phyloP scores from a whole-genome alignment of 2,888 invertebrate species.

The Melitaea athalia region DNA sequence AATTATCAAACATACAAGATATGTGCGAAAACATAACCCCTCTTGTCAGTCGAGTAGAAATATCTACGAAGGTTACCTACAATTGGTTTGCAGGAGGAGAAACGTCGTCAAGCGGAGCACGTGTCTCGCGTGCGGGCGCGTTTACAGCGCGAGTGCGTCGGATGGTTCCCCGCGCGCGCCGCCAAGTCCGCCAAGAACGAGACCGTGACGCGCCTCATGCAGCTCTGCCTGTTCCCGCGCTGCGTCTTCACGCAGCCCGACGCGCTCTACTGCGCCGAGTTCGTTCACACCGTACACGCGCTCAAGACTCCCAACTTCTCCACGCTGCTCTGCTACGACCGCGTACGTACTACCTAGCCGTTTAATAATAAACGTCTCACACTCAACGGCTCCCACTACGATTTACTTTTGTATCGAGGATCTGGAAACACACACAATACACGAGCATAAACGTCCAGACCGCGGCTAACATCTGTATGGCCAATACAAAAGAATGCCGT shows the following conservation, averaged over 20 bases:
- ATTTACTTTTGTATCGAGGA: too few relatives aligned
- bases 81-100: constrained; percentile 88
- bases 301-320: constrained; percentile 98
- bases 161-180: constrained; percentile 93
- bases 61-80: too few relatives aligned
- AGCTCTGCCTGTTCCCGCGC: constrained; percentile 97
- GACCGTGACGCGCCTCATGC: constrained; percentile 97
- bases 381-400: too few relatives aligned
- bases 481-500: too few relatives aligned
- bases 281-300: constrained; percentile 97
- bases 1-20: too few relatives aligned
- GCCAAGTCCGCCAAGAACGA: constrained; percentile 96
- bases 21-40: too few relatives aligned
- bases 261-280: constrained; percentile 98
- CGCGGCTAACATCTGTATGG: too few relatives aligned
- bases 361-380: too few relatives aligned
- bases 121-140: constrained; percentile 92
- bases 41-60: too few relatives aligned
- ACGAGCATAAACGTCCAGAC: too few relatives aligned
- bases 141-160: constrained; percentile 88
- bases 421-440: too few relatives aligned
- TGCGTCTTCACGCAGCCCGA: constrained; percentile 98
- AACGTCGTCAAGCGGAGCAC: constrained; percentile 96
- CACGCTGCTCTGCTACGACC: constrained; percentile 97
- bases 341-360: constrained; percentile 80